Evolutionary conservation across 2,113 vertebrate genomes (phyloP), one percentile per base, ranked within the genome.

Genomic region (Phrynosoma blainvillii): DNA sequence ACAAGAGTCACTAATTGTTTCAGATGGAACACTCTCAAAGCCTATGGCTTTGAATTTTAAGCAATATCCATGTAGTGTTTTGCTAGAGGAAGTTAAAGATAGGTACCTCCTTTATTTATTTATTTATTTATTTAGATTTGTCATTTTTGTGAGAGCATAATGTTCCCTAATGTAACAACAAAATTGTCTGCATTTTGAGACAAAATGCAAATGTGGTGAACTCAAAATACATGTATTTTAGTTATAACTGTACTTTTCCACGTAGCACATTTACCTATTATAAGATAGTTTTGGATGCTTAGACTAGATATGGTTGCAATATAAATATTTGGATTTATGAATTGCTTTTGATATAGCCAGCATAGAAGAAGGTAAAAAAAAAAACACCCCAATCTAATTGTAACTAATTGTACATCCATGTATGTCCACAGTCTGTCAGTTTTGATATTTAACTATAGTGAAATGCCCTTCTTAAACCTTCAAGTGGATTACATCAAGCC

Each of bases 401-500:
- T 76, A 52, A 47, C 1, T 52, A 52, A 0, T 30, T 0, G 0
- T 66, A 80, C 86, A 68, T n/a, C 84, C 65, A 30, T 71, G 27
- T 30, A 71, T 30, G 25, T n/a, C 25, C 56, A 65, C 84, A 89
- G 88, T 87, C 62, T 47, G 91, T 68, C 36, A 89, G 65, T 18
- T 56, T 82, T 70, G 82, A 66, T 88, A 83, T n/a, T 56, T 86
- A 54, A 86, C 84, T 74, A 30, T 84, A 14, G n/a, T 40, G 3
- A 25, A 81, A 65, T 90, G 89, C 86, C 92, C 4, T 42, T 73
- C 47, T 84, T 84, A 90, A 90, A 66, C 79, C 84, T 93, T 70
- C 66, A 36, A 92, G 84, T 54, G 87, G 94, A 75, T 93, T 94
- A 93, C 83, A 62, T 25, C 2, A 70, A 86, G 85, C 86, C 88